Conservation (phyloP, 30 jellyfish, hydroid and myxozoan species). For the Sanderia malayensis region DNA sequence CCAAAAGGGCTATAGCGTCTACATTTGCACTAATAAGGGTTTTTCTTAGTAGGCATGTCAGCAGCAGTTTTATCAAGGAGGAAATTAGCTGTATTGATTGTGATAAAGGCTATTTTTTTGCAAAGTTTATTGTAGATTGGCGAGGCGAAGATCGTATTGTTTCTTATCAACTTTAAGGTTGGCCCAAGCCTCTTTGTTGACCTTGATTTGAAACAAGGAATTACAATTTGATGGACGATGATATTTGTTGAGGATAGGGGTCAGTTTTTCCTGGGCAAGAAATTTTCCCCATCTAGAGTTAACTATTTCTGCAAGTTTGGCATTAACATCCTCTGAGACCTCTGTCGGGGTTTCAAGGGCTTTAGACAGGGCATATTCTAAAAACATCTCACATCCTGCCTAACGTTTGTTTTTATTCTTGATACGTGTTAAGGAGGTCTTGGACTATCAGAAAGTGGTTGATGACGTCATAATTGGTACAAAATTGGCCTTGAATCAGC, state of each 20-base stretch:
- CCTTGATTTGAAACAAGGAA: neutral
- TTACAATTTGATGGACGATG: neutral
- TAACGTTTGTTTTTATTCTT: too few species aligned
- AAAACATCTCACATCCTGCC: too few species aligned
- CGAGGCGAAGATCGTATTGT: conserved; percentile 1
- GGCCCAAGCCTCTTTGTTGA: conserved; percentile 6
- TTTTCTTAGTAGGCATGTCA: neutral
- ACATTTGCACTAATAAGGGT: conserved; percentile 2
- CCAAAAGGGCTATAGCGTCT: conserved; percentile 3
- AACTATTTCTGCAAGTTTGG: neutral
- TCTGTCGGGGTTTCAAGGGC: conserved; percentile 5
- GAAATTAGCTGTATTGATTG: neutral
- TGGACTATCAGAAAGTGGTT: too few species aligned
- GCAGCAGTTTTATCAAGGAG: conserved; percentile 4
- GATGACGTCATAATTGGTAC: too few species aligned
- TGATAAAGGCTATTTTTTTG: conserved; percentile 1
- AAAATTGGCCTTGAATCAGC: too few species aligned
- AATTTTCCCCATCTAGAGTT: conserved; percentile 1
- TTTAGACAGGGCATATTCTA: too few species aligned
- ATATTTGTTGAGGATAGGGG: conserved; percentile 3
- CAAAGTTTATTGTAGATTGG: neutral
- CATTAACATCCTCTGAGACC: conserved; percentile 4
- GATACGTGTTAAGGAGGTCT: too few species aligned
- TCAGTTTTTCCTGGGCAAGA: conserved; percentile 4
- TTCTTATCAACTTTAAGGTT: neutral